These are phyloP conservation scores for Drosophila mauritiana DNA, from an alignment of 1,140 invertebrate genomes.

Conservation along the genomic window DNA sequence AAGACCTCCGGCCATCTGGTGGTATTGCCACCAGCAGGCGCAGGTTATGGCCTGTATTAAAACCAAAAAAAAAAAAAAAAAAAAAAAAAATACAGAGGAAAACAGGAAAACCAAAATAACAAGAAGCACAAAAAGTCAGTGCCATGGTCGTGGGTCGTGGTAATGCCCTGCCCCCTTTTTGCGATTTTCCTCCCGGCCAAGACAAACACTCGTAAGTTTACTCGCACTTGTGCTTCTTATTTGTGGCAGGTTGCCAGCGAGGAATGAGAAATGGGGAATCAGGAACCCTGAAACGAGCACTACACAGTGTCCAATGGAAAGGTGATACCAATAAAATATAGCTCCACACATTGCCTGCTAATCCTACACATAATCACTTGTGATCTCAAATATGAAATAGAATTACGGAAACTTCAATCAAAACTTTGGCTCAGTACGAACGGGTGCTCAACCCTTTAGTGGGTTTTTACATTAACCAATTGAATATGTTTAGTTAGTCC, in stretches of 20 bases:
- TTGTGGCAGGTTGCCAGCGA: slow-evolving; percentile 18
- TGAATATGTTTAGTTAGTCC: neutral
- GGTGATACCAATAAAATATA: neutral
- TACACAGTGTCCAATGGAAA: neutral
- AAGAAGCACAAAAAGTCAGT: slow-evolving; percentile 43
- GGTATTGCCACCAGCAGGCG: slow-evolving; percentile 43
- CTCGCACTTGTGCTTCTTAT: slow-evolving; percentile 27
- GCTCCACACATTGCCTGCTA: too few relatives aligned
- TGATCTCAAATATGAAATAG: too few relatives aligned
- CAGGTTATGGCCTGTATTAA: slow-evolving; percentile 50
- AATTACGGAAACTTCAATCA: too few relatives aligned
- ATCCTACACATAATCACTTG: too few relatives aligned
- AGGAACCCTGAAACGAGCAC: neutral
- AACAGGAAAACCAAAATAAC: slow-evolving; percentile 3
- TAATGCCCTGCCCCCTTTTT: slow-evolving; percentile 35
- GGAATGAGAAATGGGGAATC: neutral
- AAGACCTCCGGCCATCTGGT: slow-evolving; percentile 46
- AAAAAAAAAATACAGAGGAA: neutral
- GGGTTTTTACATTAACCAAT: neutral
- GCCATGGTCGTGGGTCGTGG: slow-evolving; percentile 68
- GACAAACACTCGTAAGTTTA: slow-evolving; percentile 32
- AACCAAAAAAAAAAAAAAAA: neutral
- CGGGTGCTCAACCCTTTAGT: too few relatives aligned
- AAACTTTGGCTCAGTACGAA: too few relatives aligned
- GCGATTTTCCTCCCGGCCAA: slow-evolving; percentile 5